Evolutionary conservation across 2,888 invertebrate species (phyloP).

Genomic region (Alviniconcha strummeri): DNA sequence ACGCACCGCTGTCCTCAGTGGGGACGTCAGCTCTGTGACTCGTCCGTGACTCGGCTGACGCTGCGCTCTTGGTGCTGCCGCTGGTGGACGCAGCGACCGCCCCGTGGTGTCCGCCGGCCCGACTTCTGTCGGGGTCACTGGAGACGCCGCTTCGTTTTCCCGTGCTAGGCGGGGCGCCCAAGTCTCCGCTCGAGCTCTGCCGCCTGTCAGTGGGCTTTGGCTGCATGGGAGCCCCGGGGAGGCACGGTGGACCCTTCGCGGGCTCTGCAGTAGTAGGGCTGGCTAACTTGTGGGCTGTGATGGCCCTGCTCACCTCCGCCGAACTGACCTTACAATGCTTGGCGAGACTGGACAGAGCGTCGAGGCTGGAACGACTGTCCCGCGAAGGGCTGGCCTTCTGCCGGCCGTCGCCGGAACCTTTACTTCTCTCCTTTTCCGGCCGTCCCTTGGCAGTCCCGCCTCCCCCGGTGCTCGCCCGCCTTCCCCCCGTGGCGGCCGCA

Average conservation of each 20-base stretch:
- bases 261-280: background rate
- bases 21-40: too few relatives aligned
- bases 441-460: background rate
- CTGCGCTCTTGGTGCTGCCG: too few relatives aligned
- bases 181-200: background rate
- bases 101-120: too few relatives aligned
- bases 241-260: background rate
- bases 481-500: background rate
- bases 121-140: too few relatives aligned
- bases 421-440: background rate
- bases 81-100: too few relatives aligned
- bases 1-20: too few relatives aligned
- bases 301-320: background rate
- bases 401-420: background rate
- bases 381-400: background rate
- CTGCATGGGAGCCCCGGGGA: background rate
- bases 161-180: too few relatives aligned
- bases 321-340: background rate
- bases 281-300: background rate
- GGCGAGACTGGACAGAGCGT: background rate
- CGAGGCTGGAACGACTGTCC: constrained; percentile 14
- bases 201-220: background rate
- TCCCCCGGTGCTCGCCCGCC: constrained; percentile 23
- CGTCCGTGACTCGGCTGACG: too few relatives aligned
- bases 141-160: too few relatives aligned